phyloP scores from a whole-genome alignment of 2,797 vertebrate species.

The Sebastes nivosus region DNA sequence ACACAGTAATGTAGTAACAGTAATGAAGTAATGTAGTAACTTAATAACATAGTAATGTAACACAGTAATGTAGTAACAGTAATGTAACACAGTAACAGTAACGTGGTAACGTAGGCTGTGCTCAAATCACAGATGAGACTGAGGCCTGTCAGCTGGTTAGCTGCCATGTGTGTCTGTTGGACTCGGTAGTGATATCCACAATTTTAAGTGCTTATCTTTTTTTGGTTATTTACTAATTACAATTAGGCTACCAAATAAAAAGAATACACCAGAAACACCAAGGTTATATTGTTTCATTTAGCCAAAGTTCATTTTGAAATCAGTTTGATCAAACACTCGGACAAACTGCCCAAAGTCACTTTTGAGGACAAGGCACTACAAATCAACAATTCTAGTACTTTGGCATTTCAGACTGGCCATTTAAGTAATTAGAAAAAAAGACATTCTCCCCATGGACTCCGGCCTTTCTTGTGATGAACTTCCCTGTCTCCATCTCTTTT shows the following conservation, averaged over 20 bases:
- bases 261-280: background rate
- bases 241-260: background rate
- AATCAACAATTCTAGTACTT: slow-evolving; percentile 12
- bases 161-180: background rate
- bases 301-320: background rate
- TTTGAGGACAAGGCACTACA: background rate
- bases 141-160: background rate
- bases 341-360: background rate
- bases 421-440: slow-evolving; percentile 37
- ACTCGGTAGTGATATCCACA: background rate
- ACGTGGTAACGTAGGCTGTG: too few relatives aligned
- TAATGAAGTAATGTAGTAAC: rapidly evolving
- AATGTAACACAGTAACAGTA: too few relatives aligned
- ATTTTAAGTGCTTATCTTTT: background rate
- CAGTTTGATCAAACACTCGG: background rate
- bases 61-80: too few relatives aligned
- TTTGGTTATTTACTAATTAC: background rate
- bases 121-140: too few relatives aligned
- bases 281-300: background rate
- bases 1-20: rapidly evolving
- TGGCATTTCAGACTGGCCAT: slow-evolving; percentile 50
- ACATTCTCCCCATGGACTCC: slow-evolving; percentile 31
- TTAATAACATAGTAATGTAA: rapidly evolving
- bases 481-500: background rate
- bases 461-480: slow-evolving; percentile 33